Base-by-base conservation (phyloP, 2,888 invertebrate genomes). In the Cosmia trapezina region DNA sequence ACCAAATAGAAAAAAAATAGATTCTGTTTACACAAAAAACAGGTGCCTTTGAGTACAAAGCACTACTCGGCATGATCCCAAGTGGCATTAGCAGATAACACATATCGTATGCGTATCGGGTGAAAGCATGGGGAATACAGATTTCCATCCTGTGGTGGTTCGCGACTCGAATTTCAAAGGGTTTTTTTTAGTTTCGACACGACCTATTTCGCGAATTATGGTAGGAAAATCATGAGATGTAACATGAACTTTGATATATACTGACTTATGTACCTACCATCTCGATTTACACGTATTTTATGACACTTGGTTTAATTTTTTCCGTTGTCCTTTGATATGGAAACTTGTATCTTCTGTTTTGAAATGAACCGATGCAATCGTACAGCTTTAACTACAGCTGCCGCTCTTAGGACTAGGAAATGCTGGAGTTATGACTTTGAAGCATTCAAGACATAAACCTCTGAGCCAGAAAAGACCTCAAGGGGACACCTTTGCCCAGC, bases 81-180 rank as follows among this genome's bases (percentile, higher is more conserved):
- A 90, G 96, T 93, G 96, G 89, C 93, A 94, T 95, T 95, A 95
- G 88, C 82, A 92, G 93, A 95, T 95, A 95, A 94, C 94, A 91
- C 93, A 93, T 94, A 95, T 92, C 92, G 95, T 94, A 94, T 95
- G 90, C 94, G 94, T 89, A 94, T 94, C 94, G 92, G 90, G 93
- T 94, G 92, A 95, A 95, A 95, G 95, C 94, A 93, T 92, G 93
- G 95, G 95, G 95, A 93, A 93, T 95, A 90, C 93, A 93, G 95
- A 96, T 94, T 95, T 92, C 83, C 92, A 93, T 93, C 88, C 60
- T 81, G 88, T 88, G 91, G 92, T 91, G 89, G 83, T 86, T 88
- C 91, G 91, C 91, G 93, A 89, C 88, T 92, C 91, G 94, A 94
- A 94, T 95, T 94, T 94, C 94, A 95, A 96, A 95, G 93, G 94